phyloP scores from a whole-genome alignment of 2,113 vertebrate genomes.

The Pterocles burchelli region DNA sequence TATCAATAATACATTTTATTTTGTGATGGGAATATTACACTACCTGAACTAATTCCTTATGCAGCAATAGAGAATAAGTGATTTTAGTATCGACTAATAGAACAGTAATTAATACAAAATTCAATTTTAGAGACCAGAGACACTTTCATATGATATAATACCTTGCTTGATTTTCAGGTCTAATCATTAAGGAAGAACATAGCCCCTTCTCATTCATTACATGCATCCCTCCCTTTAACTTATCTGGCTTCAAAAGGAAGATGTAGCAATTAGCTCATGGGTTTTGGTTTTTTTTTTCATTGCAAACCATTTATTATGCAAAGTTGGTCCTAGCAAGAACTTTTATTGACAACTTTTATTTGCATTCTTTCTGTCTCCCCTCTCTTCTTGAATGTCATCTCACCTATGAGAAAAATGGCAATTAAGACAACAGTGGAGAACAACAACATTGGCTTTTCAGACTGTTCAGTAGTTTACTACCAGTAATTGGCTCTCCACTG shows the following conservation, averaged over 20 bases:
- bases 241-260: slow-evolving; percentile 36
- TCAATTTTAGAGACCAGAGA: slow-evolving; percentile 23
- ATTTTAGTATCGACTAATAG: slow-evolving; percentile 37
- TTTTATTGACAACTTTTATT: slow-evolving; percentile 52
- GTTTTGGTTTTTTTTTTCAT: background rate
- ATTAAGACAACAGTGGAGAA: slow-evolving; percentile 39
- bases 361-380: background rate
- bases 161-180: slow-evolving; percentile 27
- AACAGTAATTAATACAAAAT: slow-evolving; percentile 48
- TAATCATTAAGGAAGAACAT: slow-evolving; percentile 8
- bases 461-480: background rate
- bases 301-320: slow-evolving; percentile 35
- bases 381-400: slow-evolving; percentile 1
- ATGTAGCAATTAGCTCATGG: slow-evolving; percentile 34
- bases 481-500: slow-evolving; percentile 45
- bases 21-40: background rate
- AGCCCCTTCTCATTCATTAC: slow-evolving; percentile 1
- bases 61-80: background rate
- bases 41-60: slow-evolving; percentile 49
- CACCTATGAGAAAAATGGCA: slow-evolving; percentile 13
- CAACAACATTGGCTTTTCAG: background rate
- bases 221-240: background rate
- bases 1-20: background rate
- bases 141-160: background rate
- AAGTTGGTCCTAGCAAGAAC: slow-evolving; percentile 40